Evolutionary conservation across 1,140 invertebrate genomes (phyloP), one percentile per base, ranked within the genome.

Genomic region (Pogonus chalceus): DNA sequence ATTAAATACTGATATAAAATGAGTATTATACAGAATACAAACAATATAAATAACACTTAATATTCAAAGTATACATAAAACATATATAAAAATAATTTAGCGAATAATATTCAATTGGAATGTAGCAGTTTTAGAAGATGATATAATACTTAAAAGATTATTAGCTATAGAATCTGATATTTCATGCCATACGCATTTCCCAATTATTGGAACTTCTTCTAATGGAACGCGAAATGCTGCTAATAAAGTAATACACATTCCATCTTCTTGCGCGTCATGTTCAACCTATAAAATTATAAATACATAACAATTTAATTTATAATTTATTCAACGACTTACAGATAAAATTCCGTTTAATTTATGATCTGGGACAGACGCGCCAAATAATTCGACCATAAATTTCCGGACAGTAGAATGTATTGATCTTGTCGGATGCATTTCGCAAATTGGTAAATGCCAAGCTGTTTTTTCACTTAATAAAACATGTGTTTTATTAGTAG

Each of bases 361-460:
- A 65, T 96, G 91, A 46, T 83, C 80, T 2, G 89, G 85, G 22
- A 93, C 78, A 62, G 89, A 88, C 43, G 85, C 80, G 18, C 90
- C 90, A 76, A 94, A 95, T 61, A 93, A 81, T 72, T 93, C 88
- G 51, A 89, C 84, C 87, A 94, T 92, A 69, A 90, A 95, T 68
- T 84, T 88, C 60, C 88, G 83, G 24, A 96, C 68, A 35, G 88
- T 91, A 0, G 88, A 89, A 73, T 94, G 88, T 20, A 94, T 65
- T 73, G 86, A 93, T 63, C 86, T 83, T 46, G 80, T 78, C 21
- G 90, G 90, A 72, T 92, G 88, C 55, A 96, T 84, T 73, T 94
- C 90, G 63, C 88, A 90, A 12, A 84, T 80, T 35, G 92, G 92
- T 55, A 93, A 79, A 75, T 93, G 89, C 60, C 84, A 78, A 39